These are phyloP conservation scores for Anser brachyrhynchus DNA, from an alignment of 2,113 vertebrate genomes.

Conservation along the genomic window DNA sequence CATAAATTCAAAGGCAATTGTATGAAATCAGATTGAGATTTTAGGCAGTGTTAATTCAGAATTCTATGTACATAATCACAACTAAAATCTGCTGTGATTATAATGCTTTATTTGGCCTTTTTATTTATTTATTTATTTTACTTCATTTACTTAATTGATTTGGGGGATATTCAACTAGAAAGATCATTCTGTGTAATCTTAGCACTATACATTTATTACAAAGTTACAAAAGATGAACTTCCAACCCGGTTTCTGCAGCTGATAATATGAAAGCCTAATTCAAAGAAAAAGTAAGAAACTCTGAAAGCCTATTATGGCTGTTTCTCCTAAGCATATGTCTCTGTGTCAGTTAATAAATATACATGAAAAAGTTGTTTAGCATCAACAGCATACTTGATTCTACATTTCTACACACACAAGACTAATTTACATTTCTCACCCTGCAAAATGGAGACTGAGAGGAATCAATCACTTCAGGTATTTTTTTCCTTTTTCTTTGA, in stretches of 20 bases:
- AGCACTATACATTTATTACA: neutral
- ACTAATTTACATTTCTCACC: neutral
- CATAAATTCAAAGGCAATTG: neutral
- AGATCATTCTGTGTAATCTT: neutral
- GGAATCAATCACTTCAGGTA: neutral
- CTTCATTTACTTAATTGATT: slow-evolving; percentile 9
- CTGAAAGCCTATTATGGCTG: neutral
- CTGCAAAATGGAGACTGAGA: neutral
- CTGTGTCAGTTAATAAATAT: neutral
- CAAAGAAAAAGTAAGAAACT: neutral
- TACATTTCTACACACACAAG: neutral
- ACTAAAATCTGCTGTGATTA: neutral
- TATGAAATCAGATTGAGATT: neutral
- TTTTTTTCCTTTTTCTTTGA: slow-evolving; percentile 11
- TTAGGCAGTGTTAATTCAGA: neutral
- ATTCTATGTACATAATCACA: neutral
- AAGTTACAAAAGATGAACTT: neutral
- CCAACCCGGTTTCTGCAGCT: neutral
- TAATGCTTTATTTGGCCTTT: neutral
- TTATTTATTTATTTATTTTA: neutral
- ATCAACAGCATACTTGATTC: neutral
- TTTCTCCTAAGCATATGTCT: neutral
- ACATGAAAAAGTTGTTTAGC: neutral
- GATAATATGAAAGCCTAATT: neutral
- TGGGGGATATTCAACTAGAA: neutral